Evolutionary conservation across 1,140 invertebrate genomes (phyloP).

Genomic region (Ganaspis sp.): DNA sequence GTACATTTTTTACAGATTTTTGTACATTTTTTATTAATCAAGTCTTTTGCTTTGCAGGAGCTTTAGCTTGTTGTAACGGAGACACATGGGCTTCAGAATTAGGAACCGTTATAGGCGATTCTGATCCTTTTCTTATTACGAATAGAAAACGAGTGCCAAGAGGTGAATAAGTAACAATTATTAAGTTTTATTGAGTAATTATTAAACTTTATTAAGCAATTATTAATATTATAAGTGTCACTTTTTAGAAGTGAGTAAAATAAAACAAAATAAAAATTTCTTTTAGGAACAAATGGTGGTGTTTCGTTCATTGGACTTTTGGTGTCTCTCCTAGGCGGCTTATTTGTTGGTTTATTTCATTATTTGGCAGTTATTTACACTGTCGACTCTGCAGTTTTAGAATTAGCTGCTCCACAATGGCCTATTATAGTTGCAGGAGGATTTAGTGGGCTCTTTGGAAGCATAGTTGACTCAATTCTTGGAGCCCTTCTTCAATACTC

Average conservation of each 20-base stretch:
- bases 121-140: conserved; percentile 87
- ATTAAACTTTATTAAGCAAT: too few species aligned
- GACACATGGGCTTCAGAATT: conserved; percentile 96
- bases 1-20: too few species aligned
- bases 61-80: conserved; percentile 89
- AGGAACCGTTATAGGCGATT: conserved; percentile 84
- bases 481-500: conserved; percentile 92
- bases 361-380: conserved; percentile 83
- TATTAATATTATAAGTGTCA: too few species aligned
- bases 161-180: conserved; percentile 79
- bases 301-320: conserved; percentile 84
- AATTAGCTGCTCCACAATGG: conserved; percentile 86
- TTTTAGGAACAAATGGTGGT: conserved; percentile 89
- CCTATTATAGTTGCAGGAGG: conserved; percentile 85
- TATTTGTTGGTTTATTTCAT: conserved; percentile 84
- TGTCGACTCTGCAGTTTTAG: conserved; percentile 78
- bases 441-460: conserved; percentile 86
- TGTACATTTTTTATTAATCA: neutral
- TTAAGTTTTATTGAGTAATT: too few species aligned
- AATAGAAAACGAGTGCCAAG: conserved; percentile 84
- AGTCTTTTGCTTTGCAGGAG: conserved; percentile 74
- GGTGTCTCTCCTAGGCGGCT: conserved; percentile 85
- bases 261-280: conserved; percentile 40
- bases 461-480: conserved; percentile 88
- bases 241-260: too few species aligned